Evolutionary conservation across 1,140 invertebrate species (phyloP), one percentile per base, ranked within the genome.

Genomic region (Meteorus sp.): DNA sequence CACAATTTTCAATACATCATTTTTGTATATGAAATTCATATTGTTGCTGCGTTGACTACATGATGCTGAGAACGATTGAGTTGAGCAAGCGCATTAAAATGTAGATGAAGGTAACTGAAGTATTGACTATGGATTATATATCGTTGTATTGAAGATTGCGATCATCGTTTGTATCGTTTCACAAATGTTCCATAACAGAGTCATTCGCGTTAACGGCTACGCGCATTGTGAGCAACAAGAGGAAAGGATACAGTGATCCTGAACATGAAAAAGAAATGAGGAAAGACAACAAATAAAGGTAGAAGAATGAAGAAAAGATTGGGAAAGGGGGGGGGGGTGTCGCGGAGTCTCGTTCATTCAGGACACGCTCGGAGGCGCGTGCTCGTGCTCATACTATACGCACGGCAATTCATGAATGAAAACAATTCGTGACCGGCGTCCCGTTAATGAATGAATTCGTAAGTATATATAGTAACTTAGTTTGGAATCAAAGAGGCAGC

Each of bases 371-470:
- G 41, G 56, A 59, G 56, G 56, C 56, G 54, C 61, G 61, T 60
- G 47, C 63, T 63, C 58, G 52, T 35, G 60, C 43, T 47, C 53
- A 58, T 62, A 56, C 53, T 63, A 45, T 56, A 62, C 61, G 63
- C 65, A 62, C 69, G 65, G 63, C 59, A 67, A 70, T 71, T 68
- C 65, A 75, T 79, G 74, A 79, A 78, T 78, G 76, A 76, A 77
- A 77, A 74, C 64, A 70, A 74, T 73, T 72, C 63, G 67, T 68
- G 63, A 67, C 65, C 64, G 62, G 62, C 64, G 65, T 66, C 64
- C 69, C 65, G 64, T 68, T 73, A 74, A 73, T 67, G 65, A 71
- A 74, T 66, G 64, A 64, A 69, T 72, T 67, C 64, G 65, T 62
- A 63, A 63, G 68, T 73, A 69, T n/a, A n/a, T n/a, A n/a, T 71